Percentiles rank a stretch among this genome's conserved stretches.
phyloP scores from a whole-genome alignment of 2,113 vertebrate genomes.

The Chaetodon auriga region DNA sequence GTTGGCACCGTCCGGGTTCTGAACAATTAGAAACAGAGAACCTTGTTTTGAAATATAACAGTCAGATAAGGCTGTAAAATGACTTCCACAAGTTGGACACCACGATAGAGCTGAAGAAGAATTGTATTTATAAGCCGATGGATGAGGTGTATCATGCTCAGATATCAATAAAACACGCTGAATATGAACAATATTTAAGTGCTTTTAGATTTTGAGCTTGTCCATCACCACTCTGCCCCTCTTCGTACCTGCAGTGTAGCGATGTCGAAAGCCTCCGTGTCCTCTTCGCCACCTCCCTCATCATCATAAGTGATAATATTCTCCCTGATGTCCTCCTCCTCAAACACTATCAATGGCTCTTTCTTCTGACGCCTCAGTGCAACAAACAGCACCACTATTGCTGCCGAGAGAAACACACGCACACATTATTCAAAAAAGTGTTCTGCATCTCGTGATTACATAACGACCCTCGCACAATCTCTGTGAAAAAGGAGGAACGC shows the following conservation, averaged over 20 bases:
- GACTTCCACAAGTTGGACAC: background rate
- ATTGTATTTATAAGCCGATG: background rate
- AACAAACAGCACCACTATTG: constrained; percentile 93
- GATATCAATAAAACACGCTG: background rate
- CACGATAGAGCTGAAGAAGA: background rate
- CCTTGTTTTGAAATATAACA: background rate
- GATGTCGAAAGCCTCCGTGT: constrained; percentile 98
- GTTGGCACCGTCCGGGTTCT: constrained; percentile 97
- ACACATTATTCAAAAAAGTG: background rate
- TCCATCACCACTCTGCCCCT: background rate
- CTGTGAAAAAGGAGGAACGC: constrained; percentile 11
- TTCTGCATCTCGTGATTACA: background rate
- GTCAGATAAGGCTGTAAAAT: background rate
- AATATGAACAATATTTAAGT: background rate
- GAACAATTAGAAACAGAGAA: constrained; percentile 20
- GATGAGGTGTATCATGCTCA: background rate
- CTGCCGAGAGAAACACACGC: constrained; percentile 54
- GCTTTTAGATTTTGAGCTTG: too few species aligned
- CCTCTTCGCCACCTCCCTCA: constrained; percentile 97
- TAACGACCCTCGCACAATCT: background rate
- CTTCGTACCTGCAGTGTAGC: constrained; percentile 88
- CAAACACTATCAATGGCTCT: constrained; percentile 95
- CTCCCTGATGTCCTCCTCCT: constrained; percentile 98
- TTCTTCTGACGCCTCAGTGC: constrained; percentile 97
- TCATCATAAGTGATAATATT: constrained; percentile 99